Evolutionary conservation across 2,113 vertebrate species (phyloP).

Genomic region (Phocoena sinus): DNA sequence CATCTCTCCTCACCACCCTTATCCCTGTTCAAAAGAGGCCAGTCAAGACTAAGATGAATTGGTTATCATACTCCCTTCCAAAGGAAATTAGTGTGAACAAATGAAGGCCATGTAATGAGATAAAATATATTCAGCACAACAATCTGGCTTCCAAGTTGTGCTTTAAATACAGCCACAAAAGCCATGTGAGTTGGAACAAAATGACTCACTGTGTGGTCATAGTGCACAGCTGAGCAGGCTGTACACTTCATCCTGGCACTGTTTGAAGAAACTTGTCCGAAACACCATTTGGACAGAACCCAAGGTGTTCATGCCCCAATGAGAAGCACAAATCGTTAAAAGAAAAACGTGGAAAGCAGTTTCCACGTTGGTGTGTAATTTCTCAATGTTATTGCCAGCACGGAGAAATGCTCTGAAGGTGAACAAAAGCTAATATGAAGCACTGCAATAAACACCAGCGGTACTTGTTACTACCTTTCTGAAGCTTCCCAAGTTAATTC

Average conservation of each 20-base stretch:
- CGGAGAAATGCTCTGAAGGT: background rate
- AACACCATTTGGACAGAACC: conserved; percentile 2
- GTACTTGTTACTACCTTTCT: rapidly evolving
- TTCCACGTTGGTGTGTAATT: background rate
- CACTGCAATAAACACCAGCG: rapidly evolving
- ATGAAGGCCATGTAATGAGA: background rate
- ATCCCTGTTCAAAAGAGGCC: background rate
- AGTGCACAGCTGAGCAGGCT: background rate
- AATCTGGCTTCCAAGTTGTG: background rate
- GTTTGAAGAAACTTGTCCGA: background rate
- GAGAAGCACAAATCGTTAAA: background rate
- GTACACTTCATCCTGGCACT: background rate
- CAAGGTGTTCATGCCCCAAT: conserved; percentile 5
- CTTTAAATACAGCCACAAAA: background rate
- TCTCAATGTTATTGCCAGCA: background rate
- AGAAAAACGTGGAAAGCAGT: background rate
- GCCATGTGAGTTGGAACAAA: background rate
- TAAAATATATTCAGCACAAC: background rate
- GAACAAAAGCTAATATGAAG: background rate
- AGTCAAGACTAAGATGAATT: background rate
- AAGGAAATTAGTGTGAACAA: background rate
- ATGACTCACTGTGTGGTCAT: background rate
- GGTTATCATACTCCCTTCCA: background rate
- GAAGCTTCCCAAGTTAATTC: background rate
- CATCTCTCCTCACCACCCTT: background rate